Conservation (phyloP, 2,113 vertebrate species). For the Xiphophorus couchianus region DNA sequence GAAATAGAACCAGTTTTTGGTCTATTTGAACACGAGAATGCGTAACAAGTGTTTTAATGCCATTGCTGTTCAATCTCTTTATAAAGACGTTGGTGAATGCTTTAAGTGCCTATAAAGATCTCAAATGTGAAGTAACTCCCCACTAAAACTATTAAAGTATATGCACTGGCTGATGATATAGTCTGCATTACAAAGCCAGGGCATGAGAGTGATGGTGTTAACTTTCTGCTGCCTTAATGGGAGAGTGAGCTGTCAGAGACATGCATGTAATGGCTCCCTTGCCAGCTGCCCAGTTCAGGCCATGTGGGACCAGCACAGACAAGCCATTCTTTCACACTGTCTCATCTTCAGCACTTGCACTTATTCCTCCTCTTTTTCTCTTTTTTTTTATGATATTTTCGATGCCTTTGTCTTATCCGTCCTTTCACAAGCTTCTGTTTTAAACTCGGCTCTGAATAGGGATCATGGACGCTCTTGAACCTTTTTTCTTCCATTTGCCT, state of each 20-base stretch:
- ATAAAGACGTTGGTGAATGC: background rate
- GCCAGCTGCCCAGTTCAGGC: slow-evolving; percentile 76
- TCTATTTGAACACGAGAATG: background rate
- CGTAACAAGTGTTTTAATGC: background rate
- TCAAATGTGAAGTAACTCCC: slow-evolving; percentile 20
- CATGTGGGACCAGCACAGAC: slow-evolving; percentile 73
- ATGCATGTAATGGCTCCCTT: slow-evolving; percentile 79
- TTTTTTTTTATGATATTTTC: background rate
- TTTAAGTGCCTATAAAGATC: slow-evolving; percentile 25
- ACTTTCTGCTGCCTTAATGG: slow-evolving; percentile 78
- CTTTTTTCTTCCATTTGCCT: slow-evolving; percentile 34
- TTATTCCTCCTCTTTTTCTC: slow-evolving; percentile 7
- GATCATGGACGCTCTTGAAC: slow-evolving; percentile 33
- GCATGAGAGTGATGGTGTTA: slow-evolving; percentile 61
- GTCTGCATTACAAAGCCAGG: slow-evolving; percentile 55
- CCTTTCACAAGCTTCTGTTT: slow-evolving; percentile 21
- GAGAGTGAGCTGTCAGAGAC: slow-evolving; percentile 81
- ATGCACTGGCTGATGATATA: slow-evolving; percentile 35
- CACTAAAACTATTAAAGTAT: slow-evolving; percentile 45
- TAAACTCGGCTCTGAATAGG: slow-evolving; percentile 54
- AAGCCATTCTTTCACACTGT: slow-evolving; percentile 57
- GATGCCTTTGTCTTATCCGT: background rate
- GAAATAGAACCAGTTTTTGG: background rate
- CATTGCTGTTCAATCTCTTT: background rate
- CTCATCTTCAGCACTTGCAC: slow-evolving; percentile 33